Base-by-base conservation (phyloP, 2,797 vertebrate species). In the Neosilurus hyrtlii region DNA sequence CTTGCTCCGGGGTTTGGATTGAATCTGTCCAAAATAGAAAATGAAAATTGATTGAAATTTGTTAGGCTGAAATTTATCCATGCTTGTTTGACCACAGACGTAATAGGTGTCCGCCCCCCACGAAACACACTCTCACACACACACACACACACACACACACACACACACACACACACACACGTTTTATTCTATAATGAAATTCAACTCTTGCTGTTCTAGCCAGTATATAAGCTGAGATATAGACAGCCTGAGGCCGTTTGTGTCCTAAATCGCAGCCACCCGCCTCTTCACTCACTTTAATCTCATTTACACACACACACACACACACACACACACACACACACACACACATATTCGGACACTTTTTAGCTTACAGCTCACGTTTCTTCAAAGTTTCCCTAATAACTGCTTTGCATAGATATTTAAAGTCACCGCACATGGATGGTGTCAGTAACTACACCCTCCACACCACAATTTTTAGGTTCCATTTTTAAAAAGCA, bases 231-330 rank as follows among this genome's bases (percentile, higher is more conserved):
- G 71, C 62, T n/a, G 73, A 63, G 62, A 67, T 61, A 66, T 12
- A 24, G 66, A 84, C 61, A 66, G 77, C 68, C 70, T 9, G 70
- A 75, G 78, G 83, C n/a, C 52, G 62, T 75, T 79, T 72, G 75
- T 79, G 83, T 84, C 70, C 83, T 79, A 67, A 80, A 74, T 73
- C 83, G 15, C 62, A 35, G 62, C 70, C 51, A 65, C 59, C 61
- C 63, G 61, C 82, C 82, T 59, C 59, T 62, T n/a, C 65, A 30
- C 24, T n/a, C 62, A 52, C 54, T 37, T 84, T 84, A 74, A 76
- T 72, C 78, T 81, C 37, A 1, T 16, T 75, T 52, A 12, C 79
- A 66, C 71, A 63, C 43, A 43, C 24, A n/a, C 24, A 52, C 52
- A 22, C n/a, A 57, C 52, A 52, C 30, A 30, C 16, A 26, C 30